Percentiles rank a stretch among this genome's conserved stretches.
These are phyloP conservation scores for Tachina lurida DNA, from an alignment of 2,888 invertebrate genomes.

Conservation along the genomic window DNA sequence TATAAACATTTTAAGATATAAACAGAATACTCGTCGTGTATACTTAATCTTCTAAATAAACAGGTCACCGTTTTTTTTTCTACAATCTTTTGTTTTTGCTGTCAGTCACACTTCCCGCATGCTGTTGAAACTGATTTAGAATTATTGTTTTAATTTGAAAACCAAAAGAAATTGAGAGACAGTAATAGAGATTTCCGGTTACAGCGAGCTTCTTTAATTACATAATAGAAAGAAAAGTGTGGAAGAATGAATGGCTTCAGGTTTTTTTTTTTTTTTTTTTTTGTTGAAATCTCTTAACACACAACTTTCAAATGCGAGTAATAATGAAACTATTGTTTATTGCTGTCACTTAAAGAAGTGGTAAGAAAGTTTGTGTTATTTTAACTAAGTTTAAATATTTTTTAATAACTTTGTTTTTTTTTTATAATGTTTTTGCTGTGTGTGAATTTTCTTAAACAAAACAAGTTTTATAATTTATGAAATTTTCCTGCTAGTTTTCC, in stretches of 20 bases:
- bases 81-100: background rate
- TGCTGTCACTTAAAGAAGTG: slow-evolving; percentile 21
- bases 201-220: slow-evolving; percentile 41
- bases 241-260: slow-evolving; percentile 6
- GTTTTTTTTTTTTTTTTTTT: background rate
- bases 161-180: slow-evolving; percentile 15
- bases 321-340: background rate
- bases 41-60: slow-evolving; percentile 48
- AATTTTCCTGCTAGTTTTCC: slow-evolving; percentile 10
- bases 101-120: slow-evolving; percentile 63
- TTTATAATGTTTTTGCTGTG: background rate
- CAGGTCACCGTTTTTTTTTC: slow-evolving; percentile 27
- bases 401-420: background rate
- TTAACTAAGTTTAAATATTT: background rate
- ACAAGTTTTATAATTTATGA: slow-evolving; percentile 37
- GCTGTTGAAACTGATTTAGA: slow-evolving; percentile 38
- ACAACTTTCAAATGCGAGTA: slow-evolving; percentile 28
- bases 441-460: slow-evolving; percentile 9
- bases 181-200: slow-evolving; percentile 61
- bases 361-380: slow-evolving; percentile 35
- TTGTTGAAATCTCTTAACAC: background rate
- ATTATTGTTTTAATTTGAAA: slow-evolving; percentile 44
- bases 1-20: slow-evolving; percentile 8
- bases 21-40: slow-evolving; percentile 6
- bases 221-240: slow-evolving; percentile 23